Evolutionary conservation across 1,140 invertebrate species (phyloP), one percentile per base, ranked within the genome.

Genomic region (Acyrthosiphon pisum): DNA sequence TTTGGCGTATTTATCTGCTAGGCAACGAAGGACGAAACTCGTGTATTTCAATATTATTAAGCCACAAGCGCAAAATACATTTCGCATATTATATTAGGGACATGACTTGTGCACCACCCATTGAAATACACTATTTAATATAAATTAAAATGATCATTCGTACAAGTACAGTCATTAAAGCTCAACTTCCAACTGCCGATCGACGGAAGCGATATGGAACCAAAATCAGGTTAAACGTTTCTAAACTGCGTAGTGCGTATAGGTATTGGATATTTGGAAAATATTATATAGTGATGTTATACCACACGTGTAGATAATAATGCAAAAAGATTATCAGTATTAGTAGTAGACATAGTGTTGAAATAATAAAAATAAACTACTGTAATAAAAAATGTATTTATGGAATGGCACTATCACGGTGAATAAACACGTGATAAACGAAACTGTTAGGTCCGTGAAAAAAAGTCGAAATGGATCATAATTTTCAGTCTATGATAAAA

Each of bases 311-410:
- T 76, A n/a, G n/a, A 76, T n/a, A 76, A 76, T 76, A 18, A 76
- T n/a, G 30, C n/a, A 76, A n/a, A 76, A 76, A 18, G 30, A 76
- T 35, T 76, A n/a, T 76, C 60, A 76, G n/a, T 76, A 22, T 14
- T 18, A n/a, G 30, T 18, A n/a, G 60, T 76, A n/a, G 60, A 1
- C 60, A 20, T 14, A n/a, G 60, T 37, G 76, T 37, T 22, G 76
- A 37, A 83, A 83, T 83, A 83, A 37, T 83, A 83, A 83, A 83
- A 37, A 83, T 76, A 76, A 76, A 76, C 60, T 76, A 76, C 60
- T n/a, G 60, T 37, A 37, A 37, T 83, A 83, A 83, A 83, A 53
- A 83, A 83, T 6, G 22, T 83, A 83, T 83, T 83, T 83, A 35
- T 83, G 35, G 76, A 83, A 83, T 22, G 37, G n/a, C 76, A 37